A percentile compares a stretch with the other conserved stretches of the same genome.
phyloP scores from a whole-genome alignment of 2,888 invertebrate species.

The Tenthredo scrophulariae region DNA sequence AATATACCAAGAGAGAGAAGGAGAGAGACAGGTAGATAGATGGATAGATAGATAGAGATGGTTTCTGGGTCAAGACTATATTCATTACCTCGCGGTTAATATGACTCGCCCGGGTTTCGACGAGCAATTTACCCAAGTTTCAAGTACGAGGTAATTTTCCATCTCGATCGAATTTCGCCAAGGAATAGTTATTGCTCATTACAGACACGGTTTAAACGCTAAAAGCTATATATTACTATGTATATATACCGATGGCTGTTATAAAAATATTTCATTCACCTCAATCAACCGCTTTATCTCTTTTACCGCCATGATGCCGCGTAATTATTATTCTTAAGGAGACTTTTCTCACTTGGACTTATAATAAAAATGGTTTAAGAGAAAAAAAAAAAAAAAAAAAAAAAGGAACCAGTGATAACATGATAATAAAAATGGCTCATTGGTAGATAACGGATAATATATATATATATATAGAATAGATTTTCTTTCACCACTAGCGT shows the following conservation, averaged over 20 bases:
- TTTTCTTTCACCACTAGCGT: not conserved
- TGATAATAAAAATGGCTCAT: not conserved
- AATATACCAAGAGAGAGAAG: not conserved
- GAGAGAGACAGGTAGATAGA: not conserved
- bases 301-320: not conserved
- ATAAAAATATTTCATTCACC: slow-evolving; percentile 1
- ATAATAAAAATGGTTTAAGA: not conserved
- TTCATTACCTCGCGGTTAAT: slow-evolving; percentile 44
- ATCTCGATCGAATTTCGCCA: slow-evolving; percentile 35
- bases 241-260: not conserved
- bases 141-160: slow-evolving; percentile 33
- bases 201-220: not conserved
- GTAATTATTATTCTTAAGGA: not conserved
- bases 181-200: slow-evolving; percentile 44
- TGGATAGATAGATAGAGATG: not conserved
- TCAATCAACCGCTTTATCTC: not conserved
- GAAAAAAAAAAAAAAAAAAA: not conserved
- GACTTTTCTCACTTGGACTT: not conserved
- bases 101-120: slow-evolving; percentile 21
- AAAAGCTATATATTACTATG: too few relatives aligned
- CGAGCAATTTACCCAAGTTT: slow-evolving; percentile 47
- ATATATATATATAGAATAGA: not conserved
- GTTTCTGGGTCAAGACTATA: slow-evolving; percentile 50
- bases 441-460: not conserved
- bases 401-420: not conserved